phyloP scores from a whole-genome alignment of 2,113 vertebrate genomes.

The Toxostoma redivivum region DNA sequence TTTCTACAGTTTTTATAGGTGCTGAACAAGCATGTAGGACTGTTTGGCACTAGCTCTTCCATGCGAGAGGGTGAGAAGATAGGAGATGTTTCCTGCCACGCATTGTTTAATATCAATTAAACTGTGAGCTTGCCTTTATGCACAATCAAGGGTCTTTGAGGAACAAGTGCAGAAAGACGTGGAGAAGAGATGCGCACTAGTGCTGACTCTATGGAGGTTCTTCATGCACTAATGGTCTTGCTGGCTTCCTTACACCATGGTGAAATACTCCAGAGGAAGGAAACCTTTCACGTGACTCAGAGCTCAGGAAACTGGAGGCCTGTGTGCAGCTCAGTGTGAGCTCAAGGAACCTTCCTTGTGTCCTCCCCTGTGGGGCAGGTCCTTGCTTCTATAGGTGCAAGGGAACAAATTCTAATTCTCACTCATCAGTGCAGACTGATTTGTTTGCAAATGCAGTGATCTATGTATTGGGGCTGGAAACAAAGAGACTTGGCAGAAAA shows the following conservation, averaged over 20 bases:
- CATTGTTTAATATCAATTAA: background rate
- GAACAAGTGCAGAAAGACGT: background rate
- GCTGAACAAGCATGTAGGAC: background rate
- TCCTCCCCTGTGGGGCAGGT: background rate
- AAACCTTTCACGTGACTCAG: fast-evolving
- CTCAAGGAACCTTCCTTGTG: background rate
- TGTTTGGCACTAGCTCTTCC: background rate
- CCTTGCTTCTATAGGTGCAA: background rate
- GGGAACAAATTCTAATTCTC: background rate
- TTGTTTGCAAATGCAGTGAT: background rate
- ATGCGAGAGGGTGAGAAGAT: background rate
- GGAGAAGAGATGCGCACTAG: background rate
- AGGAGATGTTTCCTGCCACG: background rate
- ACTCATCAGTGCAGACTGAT: background rate
- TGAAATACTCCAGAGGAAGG: background rate
- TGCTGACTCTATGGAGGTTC: background rate
- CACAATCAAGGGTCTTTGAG: background rate
- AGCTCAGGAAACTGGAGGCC: background rate
- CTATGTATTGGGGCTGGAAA: background rate
- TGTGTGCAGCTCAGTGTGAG: background rate
- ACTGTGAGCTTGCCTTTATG: background rate
- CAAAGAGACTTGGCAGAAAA: background rate
- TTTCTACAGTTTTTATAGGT: background rate
- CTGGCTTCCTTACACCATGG: background rate
- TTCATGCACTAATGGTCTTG: background rate